Conservation (phyloP, 2,888 invertebrate species). For the Campoplex nolae region DNA sequence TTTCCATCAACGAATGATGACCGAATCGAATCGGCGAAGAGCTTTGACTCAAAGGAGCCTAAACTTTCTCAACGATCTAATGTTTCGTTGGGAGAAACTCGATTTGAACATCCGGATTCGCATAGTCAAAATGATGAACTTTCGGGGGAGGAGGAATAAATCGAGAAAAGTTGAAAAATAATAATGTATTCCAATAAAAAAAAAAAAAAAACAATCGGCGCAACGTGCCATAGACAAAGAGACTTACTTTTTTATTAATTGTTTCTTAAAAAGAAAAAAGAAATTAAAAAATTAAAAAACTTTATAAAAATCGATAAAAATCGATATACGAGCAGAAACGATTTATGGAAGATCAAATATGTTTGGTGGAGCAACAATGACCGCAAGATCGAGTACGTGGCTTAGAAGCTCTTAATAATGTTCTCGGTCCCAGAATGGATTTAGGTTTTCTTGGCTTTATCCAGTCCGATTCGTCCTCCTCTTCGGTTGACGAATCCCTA, state of each 20-base stretch:
- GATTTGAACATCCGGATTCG: not conserved
- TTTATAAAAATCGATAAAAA: slow-evolving; percentile 21
- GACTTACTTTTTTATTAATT: not conserved
- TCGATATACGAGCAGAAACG: not conserved
- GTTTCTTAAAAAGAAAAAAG: too few species aligned
- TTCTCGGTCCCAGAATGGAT: slow-evolving; percentile 19
- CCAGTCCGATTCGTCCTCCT: slow-evolving; percentile 36
- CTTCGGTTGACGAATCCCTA: slow-evolving; percentile 2
- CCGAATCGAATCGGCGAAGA: slow-evolving; percentile 35
- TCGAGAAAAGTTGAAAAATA: not conserved
- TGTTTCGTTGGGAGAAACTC: slow-evolving; percentile 31
- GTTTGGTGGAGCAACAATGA: slow-evolving; percentile 67
- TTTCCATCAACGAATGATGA: slow-evolving; percentile 12
- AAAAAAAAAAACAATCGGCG: not conserved
- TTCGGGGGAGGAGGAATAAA: slow-evolving; percentile 22
- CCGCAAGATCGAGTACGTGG: slow-evolving; percentile 51
- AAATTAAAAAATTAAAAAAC: not conserved
- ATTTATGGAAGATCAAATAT: slow-evolving; percentile 38
- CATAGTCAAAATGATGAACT: slow-evolving; percentile 9
- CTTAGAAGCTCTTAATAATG: slow-evolving; percentile 15
- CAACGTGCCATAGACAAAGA: not conserved
- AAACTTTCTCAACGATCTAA: slow-evolving; percentile 35
- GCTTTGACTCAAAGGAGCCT: slow-evolving; percentile 36
- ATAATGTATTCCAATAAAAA: not conserved
- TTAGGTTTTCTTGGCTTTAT: slow-evolving; percentile 21